phyloP scores from a whole-genome alignment of 2,113 vertebrate genomes.

The Saccopteryx leptura region DNA sequence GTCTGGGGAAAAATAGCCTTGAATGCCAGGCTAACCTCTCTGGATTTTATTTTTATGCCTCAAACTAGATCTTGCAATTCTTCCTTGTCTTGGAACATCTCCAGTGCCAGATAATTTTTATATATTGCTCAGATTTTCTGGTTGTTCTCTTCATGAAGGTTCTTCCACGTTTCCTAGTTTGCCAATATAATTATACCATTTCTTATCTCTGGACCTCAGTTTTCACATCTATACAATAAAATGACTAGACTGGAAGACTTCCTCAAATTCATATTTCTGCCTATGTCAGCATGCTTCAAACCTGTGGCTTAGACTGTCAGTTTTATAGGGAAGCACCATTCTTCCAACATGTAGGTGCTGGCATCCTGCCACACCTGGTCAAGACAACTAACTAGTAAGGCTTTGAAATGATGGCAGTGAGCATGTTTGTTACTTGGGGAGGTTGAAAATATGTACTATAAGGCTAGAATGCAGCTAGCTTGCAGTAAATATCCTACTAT shows the following conservation, averaged over 20 bases:
- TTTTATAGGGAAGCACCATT: background rate
- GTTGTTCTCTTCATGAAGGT: background rate
- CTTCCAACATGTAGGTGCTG: background rate
- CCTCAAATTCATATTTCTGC: background rate
- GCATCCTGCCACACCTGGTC: background rate
- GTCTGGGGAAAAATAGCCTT: background rate
- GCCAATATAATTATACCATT: background rate
- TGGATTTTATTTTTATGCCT: background rate
- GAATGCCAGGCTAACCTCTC: constrained; percentile 7
- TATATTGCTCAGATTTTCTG: background rate
- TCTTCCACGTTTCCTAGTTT: background rate
- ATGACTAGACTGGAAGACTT: background rate
- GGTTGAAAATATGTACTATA: background rate
- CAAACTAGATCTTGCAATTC: background rate
- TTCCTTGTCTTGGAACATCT: background rate
- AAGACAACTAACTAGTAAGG: background rate
- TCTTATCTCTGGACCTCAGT: background rate
- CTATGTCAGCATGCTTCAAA: background rate
- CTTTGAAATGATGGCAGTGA: background rate
- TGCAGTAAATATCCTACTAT: constrained; percentile 16
- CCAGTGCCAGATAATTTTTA: background rate
- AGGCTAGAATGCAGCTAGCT: background rate
- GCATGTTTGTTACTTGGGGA: constrained; percentile 7
- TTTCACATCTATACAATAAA: background rate
- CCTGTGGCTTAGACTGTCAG: background rate